Evolutionary conservation across 1,140 invertebrate genomes (phyloP).

Genomic region (Colletes gigas): DNA sequence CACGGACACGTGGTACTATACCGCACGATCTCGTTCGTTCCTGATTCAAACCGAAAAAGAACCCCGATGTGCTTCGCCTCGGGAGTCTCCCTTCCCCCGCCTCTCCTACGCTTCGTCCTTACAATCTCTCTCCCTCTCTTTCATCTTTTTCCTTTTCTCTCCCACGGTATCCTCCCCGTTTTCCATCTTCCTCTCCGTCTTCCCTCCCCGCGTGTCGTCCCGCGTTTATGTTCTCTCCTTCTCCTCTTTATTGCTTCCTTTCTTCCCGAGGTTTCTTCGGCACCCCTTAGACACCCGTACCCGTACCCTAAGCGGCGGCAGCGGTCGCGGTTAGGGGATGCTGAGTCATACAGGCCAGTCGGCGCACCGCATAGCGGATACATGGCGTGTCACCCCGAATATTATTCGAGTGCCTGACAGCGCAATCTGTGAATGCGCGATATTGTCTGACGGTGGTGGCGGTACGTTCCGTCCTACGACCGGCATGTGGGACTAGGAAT

Average conservation of each 20-base stretch:
- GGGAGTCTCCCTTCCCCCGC: constrained; percentile 16
- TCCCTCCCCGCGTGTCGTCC: not conserved
- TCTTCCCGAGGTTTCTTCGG: constrained; percentile 25
- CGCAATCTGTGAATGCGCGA: constrained; percentile 78
- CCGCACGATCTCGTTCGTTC: constrained; percentile 38
- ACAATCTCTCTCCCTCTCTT: not conserved
- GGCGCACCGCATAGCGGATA: constrained; percentile 64
- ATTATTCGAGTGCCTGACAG: constrained; percentile 77
- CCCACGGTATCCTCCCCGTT: not conserved
- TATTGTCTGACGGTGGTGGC: constrained; percentile 67
- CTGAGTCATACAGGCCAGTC: constrained; percentile 72
- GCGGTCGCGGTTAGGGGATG: constrained; percentile 66
- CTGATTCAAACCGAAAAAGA: constrained; percentile 50
- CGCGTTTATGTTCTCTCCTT: not conserved
- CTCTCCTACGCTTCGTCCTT: constrained; percentile 13
- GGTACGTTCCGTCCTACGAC: constrained; percentile 34
- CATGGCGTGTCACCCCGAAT: constrained; percentile 75
- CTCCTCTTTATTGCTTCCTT: constrained; percentile 23
- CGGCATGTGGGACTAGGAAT: constrained; percentile 72
- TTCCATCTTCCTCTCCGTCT: not conserved
- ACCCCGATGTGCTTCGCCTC: constrained; percentile 34
- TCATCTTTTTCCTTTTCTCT: not conserved
- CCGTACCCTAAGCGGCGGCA: constrained; percentile 2
- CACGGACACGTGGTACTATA: constrained; percentile 71
- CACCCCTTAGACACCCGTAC: constrained; percentile 14